phyloP scores from a whole-genome alignment of 2,113 vertebrate genomes.

The Clarias magur region DNA sequence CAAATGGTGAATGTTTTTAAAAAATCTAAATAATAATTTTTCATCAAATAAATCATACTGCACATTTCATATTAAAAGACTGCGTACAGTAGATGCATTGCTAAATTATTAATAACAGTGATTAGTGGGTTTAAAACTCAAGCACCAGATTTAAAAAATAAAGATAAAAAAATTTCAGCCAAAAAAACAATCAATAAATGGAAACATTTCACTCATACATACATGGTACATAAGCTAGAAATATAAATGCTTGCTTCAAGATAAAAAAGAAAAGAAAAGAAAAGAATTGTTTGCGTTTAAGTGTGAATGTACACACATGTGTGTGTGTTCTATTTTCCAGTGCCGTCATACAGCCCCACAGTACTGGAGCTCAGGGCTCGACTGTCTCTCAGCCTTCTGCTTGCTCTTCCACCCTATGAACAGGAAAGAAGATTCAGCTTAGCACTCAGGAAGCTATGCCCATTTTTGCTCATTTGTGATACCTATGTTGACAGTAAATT shows the following conservation, averaged over 20 bases:
- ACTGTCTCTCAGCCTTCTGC: slow-evolving; percentile 47
- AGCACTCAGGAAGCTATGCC: background rate
- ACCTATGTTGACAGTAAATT: background rate
- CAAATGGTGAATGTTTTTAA: background rate
- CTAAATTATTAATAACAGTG: background rate
- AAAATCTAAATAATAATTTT: background rate
- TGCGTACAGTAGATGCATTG: too few relatives aligned
- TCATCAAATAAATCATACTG: background rate
- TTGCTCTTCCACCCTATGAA: slow-evolving; percentile 36
- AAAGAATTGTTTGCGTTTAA: background rate
- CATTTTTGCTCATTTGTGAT: background rate
- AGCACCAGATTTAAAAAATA: too few relatives aligned
- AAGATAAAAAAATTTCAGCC: background rate
- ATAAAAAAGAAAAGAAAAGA: background rate
- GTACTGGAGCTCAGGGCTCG: slow-evolving; percentile 54
- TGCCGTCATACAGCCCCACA: slow-evolving; percentile 40
- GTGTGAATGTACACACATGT: background rate
- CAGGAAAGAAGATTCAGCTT: background rate
- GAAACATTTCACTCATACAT: background rate
- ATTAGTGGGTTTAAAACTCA: background rate
- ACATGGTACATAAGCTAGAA: background rate
- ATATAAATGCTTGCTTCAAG: background rate
- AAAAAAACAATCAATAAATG: background rate
- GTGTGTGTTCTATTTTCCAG: slow-evolving; percentile 27
- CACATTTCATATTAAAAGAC: background rate